Base-by-base conservation (phyloP, 2,113 vertebrate species). In the Cyphotilapia sp. region DNA sequence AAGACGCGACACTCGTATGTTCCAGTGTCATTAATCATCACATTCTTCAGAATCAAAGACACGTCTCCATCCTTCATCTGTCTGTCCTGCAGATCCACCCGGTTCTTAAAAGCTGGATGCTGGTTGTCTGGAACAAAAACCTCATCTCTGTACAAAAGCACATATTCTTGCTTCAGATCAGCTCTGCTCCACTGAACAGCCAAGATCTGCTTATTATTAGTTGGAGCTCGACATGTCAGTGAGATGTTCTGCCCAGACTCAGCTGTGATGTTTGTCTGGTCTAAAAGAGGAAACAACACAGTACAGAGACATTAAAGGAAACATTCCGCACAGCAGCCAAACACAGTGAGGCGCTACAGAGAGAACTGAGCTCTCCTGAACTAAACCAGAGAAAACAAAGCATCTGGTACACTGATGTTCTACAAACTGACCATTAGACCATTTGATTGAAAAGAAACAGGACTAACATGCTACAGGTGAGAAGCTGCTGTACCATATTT, bases 221-320 rank as follows among this genome's bases (percentile, higher is more conserved):
- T 24, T 56, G 53, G 22, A 13, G 53, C 5, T 56, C 11, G 1
- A 24, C 53, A 56, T 13, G 53, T 0, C n/a, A 56, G 53, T 0
- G 4, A 3, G 3, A 24, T 24, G 3, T 24, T 56, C 10, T 56
- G 4, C 11, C 22, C n/a, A 56, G 22, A 12, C 53, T 56, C n/a
- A 1, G 53, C 53, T 2, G 22, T 24, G 10, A 56, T 56, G 22
- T 0, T 56, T 56, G 11, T 24, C 22, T 24, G 53, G 6, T 24
- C 53, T 56, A 12, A 56, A 24, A 56, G 10, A 24, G 22, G 22
- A 56, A 56, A 24, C 53, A 4, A 12, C n/a, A 11, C 49, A 53
- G 9, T 6, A 3, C 9, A 53, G 19, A 9, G 49, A 53, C 17
- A 17, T 5, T n/a, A n/a, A 53, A 53, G 0, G 19, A n/a, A 53